A percentile compares a stretch with the other conserved stretches of the same genome.
These are phyloP conservation scores for Leptopilina boulardi DNA, from an alignment of 1,140 invertebrate genomes.

Conservation along the genomic window DNA sequence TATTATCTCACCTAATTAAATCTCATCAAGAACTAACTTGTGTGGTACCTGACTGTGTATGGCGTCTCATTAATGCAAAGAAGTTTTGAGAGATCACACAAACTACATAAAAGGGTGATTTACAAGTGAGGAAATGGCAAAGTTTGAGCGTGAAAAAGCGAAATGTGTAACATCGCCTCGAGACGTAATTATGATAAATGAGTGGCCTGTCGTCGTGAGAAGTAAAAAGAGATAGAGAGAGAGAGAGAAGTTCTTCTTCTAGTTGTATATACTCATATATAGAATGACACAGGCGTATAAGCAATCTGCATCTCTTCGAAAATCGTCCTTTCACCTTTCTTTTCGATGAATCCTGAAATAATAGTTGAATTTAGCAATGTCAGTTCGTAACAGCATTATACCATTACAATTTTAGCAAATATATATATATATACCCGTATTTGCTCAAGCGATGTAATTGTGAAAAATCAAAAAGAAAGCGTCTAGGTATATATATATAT, in stretches of 20 bases:
- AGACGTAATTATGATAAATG: slow-evolving; percentile 55
- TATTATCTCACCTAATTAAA: slow-evolving; percentile 29
- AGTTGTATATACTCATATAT: neutral
- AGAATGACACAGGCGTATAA: slow-evolving; percentile 19
- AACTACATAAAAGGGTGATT: slow-evolving; percentile 22
- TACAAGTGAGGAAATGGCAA: slow-evolving; percentile 29
- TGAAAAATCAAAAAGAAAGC: slow-evolving; percentile 33
- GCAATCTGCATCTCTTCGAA: neutral
- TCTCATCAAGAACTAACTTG: slow-evolving; percentile 20
- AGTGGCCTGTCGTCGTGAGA: slow-evolving; percentile 44
- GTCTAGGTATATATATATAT: slow-evolving; percentile 44
- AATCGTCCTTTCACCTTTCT: slow-evolving; percentile 54
- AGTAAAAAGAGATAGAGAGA: no score
- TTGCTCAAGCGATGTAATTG: slow-evolving; percentile 35
- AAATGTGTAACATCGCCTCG: slow-evolving; percentile 41
- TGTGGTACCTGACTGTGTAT: neutral
- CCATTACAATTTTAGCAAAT: neutral
- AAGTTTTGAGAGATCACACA: slow-evolving; percentile 21
- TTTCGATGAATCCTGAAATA: slow-evolving; percentile 38
- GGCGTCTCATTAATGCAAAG: slow-evolving; percentile 25
- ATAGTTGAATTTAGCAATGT: slow-evolving; percentile 55
- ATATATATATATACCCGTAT: slow-evolving; percentile 12
- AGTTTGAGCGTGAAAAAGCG: slow-evolving; percentile 32
- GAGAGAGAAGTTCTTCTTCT: slow-evolving; percentile 25
- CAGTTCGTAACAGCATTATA: slow-evolving; percentile 35